Evolutionary conservation across 1,140 invertebrate genomes (phyloP).

Genomic region (Ooceraea biroi): DNA sequence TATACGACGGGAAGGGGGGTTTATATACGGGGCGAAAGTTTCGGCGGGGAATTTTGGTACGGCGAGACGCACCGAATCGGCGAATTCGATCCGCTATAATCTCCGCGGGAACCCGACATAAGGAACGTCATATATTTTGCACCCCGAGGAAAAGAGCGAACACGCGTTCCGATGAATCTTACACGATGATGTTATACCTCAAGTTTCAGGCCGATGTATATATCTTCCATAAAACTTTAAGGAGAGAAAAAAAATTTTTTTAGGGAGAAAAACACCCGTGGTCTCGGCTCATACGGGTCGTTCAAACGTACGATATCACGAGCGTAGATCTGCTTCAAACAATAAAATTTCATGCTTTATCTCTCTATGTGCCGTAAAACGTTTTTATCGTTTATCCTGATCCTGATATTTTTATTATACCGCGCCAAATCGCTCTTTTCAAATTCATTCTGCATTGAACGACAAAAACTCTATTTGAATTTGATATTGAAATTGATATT

Average conservation of each 20-base stretch:
- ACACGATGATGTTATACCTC: neutral
- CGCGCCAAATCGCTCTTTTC: neutral
- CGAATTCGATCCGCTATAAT: constrained; percentile 42
- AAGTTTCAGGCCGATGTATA: neutral
- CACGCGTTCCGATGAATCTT: constrained; percentile 20
- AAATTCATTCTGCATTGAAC: no score
- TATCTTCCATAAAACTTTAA: constrained; percentile 1
- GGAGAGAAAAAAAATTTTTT: neutral
- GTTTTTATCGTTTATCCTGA: constrained; percentile 14
- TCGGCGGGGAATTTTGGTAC: constrained; percentile 24
- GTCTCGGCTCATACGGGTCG: no score
- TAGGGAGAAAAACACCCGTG: neutral
- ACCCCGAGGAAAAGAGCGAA: neutral
- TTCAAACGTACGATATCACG: neutral
- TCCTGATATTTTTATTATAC: neutral
- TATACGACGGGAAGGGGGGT: neutral
- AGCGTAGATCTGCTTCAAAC: constrained; percentile 5
- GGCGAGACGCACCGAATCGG: constrained; percentile 10
- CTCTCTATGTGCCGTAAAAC: constrained; percentile 1
- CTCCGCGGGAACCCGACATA: neutral
- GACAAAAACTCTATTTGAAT: no score
- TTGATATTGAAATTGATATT: no score
- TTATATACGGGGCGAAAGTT: constrained; percentile 2
- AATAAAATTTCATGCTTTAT: constrained; percentile 25
- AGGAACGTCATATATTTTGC: constrained; percentile 12